phyloP scores from a whole-genome alignment of 2,888 invertebrate genomes.

The Eilema caniola region DNA sequence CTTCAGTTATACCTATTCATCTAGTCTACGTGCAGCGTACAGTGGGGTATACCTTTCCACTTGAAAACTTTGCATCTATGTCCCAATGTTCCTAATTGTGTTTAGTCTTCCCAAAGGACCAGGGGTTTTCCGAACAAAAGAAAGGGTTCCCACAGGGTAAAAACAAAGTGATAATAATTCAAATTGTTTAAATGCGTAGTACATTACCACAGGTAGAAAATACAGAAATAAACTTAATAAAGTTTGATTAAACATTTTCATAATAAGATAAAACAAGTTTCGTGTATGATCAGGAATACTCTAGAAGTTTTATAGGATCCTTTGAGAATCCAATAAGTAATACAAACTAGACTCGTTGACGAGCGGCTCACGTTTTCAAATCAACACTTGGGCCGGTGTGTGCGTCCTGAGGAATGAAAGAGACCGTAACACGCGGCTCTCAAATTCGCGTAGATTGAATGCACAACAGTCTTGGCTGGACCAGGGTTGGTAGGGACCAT shows the following conservation, averaged over 20 bases:
- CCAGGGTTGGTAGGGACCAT: slow-evolving; percentile 35
- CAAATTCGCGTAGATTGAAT: slow-evolving; percentile 55
- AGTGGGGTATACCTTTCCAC: neutral
- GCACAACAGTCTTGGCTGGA: slow-evolving; percentile 48
- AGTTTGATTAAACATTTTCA: slow-evolving; percentile 12
- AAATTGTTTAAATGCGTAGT: neutral
- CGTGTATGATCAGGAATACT: slow-evolving; percentile 6
- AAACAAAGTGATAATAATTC: neutral
- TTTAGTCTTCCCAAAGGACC: neutral
- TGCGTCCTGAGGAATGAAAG: slow-evolving; percentile 51
- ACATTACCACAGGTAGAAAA: neutral
- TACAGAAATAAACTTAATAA: slow-evolving; percentile 12
- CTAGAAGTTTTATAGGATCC: slow-evolving; percentile 6
- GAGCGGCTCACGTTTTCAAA: slow-evolving; percentile 56
- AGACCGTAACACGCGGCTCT: slow-evolving; percentile 35
- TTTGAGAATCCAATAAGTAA: slow-evolving; percentile 41
- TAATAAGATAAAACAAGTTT: slow-evolving; percentile 27
- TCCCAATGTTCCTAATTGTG: neutral
- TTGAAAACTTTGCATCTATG: neutral
- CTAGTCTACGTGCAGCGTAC: no score
- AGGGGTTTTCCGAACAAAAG: neutral
- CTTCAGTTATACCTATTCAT: no score
- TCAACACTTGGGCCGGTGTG: slow-evolving; percentile 56
- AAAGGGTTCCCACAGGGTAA: neutral
- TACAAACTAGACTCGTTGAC: slow-evolving; percentile 43